These are phyloP conservation scores for Coryphaenoides rupestris DNA, from an alignment of 2,113 vertebrate species.

Conservation along the genomic window DNA sequence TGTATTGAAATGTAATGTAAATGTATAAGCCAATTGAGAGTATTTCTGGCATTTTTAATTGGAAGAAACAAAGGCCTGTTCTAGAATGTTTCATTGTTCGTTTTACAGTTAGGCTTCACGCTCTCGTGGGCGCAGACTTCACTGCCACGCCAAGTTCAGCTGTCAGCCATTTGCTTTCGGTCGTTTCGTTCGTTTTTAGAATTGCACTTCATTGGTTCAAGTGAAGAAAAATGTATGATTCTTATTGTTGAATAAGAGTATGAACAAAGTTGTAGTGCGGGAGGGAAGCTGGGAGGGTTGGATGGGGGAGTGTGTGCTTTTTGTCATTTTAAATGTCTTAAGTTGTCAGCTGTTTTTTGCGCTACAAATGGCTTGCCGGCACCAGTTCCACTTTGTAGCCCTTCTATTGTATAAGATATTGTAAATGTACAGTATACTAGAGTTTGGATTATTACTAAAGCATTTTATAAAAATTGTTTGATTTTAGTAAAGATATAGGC, in stretches of 20 bases:
- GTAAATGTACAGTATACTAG: not conserved
- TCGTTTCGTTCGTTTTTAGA: too few species aligned
- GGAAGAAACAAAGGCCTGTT: not conserved
- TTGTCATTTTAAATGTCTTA: not conserved
- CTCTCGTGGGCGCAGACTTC: not conserved
- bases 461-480: not conserved
- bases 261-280: slow-evolving; percentile 1
- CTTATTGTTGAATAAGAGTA: not conserved
- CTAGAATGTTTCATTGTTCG: not conserved
- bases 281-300: slow-evolving; percentile 15
- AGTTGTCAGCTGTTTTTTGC: not conserved
- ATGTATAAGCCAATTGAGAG: too few species aligned
- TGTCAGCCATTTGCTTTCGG: not conserved
- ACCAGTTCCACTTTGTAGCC: not conserved
- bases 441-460: slow-evolving; percentile 16
- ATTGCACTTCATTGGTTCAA: not conserved
- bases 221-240: not conserved
- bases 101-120: not conserved
- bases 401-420: slow-evolving; percentile 1
- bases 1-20: too few species aligned
- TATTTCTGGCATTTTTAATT: too few species aligned
- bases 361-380: not conserved
- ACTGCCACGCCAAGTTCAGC: not conserved
- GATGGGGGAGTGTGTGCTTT: slow-evolving; percentile 32
- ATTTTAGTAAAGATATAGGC: slow-evolving; percentile 3